Evolutionary conservation across 2,888 invertebrate genomes (phyloP).

Genomic region (Heteromyza rotundicornis): DNA sequence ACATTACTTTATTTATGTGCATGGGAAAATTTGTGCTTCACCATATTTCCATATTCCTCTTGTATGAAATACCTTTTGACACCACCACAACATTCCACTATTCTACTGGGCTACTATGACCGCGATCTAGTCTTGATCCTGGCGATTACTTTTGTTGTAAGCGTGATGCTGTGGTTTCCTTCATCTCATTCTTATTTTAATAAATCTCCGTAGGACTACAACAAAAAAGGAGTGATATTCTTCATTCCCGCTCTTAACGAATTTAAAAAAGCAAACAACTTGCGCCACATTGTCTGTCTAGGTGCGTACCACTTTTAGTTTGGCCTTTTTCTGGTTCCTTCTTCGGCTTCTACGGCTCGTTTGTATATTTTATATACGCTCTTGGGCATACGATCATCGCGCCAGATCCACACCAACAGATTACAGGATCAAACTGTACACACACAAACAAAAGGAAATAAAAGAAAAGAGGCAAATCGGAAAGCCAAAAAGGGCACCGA

Average conservation of each 20-base stretch:
- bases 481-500: slow-evolving; percentile 23
- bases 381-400: slow-evolving; percentile 8
- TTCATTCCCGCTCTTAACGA: background rate
- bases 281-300: slow-evolving; percentile 21
- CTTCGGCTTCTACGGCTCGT: background rate
- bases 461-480: slow-evolving; percentile 34
- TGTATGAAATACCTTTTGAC: background rate
- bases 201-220: background rate
- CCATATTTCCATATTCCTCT: too few species aligned
- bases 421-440: slow-evolving; percentile 17
- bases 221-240: background rate
- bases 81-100: background rate
- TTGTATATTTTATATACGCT: background rate
- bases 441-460: background rate
- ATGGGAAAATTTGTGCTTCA: too few species aligned
- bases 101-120: background rate
- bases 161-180: slow-evolving; percentile 22
- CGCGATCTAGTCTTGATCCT: background rate
- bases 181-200: too few species aligned
- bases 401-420: slow-evolving; percentile 18
- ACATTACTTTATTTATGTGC: slow-evolving; percentile 17
- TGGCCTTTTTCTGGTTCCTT: background rate
- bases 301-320: slow-evolving; percentile 11
- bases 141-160: background rate
- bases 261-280: slow-evolving; percentile 3